These are phyloP conservation scores for Coluber constrictor DNA, from an alignment of 2,797 vertebrate species.

Conservation along the genomic window DNA sequence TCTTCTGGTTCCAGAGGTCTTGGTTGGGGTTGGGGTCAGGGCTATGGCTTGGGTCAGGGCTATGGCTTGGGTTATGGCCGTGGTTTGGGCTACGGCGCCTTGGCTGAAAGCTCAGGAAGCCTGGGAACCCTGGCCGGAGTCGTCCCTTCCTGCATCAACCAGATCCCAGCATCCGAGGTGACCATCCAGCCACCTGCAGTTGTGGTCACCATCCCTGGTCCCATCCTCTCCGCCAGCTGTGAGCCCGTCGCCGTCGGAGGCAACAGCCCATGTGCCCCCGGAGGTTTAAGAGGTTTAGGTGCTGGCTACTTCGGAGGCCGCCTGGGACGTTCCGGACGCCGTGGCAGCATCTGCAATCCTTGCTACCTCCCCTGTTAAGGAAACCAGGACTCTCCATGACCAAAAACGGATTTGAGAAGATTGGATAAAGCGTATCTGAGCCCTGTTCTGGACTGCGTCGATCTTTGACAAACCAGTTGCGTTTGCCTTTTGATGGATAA, in stretches of 20 bases:
- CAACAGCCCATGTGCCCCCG: neutral
- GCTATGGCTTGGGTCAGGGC: too few relatives aligned
- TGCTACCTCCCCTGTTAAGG: neutral
- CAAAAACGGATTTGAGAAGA: neutral
- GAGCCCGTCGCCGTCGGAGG: neutral
- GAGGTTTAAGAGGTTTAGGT: fast-evolving
- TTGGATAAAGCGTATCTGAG: neutral
- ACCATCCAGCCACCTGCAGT: neutral
- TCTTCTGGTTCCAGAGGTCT: neutral
- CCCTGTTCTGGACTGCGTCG: neutral
- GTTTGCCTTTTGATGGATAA: neutral
- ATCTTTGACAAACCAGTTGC: neutral
- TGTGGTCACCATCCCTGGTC: neutral
- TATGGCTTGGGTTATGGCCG: neutral
- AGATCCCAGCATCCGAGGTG: neutral
- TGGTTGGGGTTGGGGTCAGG: neutral
- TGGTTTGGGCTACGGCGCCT: neutral
- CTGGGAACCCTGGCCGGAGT: neutral
- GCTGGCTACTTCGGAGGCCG: fast-evolving
- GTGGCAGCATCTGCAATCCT: neutral
- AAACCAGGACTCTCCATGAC: neutral
- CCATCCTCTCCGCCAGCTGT: neutral
- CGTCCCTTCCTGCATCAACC: neutral
- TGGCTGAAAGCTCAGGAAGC: neutral
- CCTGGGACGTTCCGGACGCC: neutral